Conservation (phyloP, 1,140 invertebrate genomes). For the Thaumatotibia leucotreta region DNA sequence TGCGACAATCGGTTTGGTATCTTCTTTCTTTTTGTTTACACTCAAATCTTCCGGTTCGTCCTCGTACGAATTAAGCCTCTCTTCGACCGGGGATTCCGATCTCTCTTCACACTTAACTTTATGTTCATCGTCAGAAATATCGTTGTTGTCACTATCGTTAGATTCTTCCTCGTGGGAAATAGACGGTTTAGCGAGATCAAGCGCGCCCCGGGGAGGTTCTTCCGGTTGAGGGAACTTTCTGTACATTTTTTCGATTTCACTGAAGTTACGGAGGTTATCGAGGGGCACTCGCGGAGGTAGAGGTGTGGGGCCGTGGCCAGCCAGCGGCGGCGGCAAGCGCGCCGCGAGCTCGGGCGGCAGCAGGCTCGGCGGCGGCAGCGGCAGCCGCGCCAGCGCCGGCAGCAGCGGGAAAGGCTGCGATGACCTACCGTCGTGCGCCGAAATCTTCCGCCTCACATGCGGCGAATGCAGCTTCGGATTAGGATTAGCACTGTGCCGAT, state of each 20-base stretch:
- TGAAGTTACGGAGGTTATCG: slow-evolving; percentile 74
- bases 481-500: slow-evolving; percentile 94
- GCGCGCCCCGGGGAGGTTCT: slow-evolving; percentile 43
- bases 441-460: slow-evolving; percentile 93
- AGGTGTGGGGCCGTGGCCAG: slow-evolving; percentile 79
- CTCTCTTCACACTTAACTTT: slow-evolving; percentile 44
- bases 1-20: slow-evolving; percentile 41
- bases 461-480: slow-evolving; percentile 99
- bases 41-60: slow-evolving; percentile 83
- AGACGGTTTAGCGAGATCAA: slow-evolving; percentile 56
- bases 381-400: slow-evolving; percentile 77
- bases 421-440: slow-evolving; percentile 93
- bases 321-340: slow-evolving; percentile 78
- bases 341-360: slow-evolving; percentile 74
- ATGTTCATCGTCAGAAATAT: slow-evolving; percentile 66
- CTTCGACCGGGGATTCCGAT: slow-evolving; percentile 30
- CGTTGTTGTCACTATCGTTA: slow-evolving; percentile 57
- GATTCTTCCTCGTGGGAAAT: slow-evolving; percentile 46
- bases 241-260: slow-evolving; percentile 76
- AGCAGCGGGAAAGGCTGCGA: slow-evolving; percentile 89
- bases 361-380: slow-evolving; percentile 56
- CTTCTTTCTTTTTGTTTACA: slow-evolving; percentile 81
- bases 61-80: slow-evolving; percentile 53
- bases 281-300: slow-evolving; percentile 76
- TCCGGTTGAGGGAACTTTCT: slow-evolving; percentile 62